phyloP scores from a whole-genome alignment of 2,797 vertebrate species.

The Platyrinchus mystaceus region DNA sequence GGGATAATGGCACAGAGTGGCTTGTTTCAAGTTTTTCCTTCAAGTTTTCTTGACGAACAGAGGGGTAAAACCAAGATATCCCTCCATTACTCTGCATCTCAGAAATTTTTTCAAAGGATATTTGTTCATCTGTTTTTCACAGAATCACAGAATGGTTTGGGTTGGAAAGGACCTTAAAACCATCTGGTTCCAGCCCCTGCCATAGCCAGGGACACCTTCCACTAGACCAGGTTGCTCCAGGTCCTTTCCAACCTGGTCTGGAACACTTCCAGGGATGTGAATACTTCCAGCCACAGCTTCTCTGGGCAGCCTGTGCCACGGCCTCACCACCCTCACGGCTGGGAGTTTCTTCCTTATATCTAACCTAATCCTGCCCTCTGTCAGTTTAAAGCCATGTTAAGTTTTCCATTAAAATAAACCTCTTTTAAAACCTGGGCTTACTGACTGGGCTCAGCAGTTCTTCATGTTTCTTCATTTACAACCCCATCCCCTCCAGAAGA shows the following conservation, averaged over 20 bases:
- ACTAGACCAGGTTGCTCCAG: accelerated
- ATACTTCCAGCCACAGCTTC: neutral
- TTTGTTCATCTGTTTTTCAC: neutral
- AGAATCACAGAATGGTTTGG: neutral
- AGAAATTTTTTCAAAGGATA: neutral
- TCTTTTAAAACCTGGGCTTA: neutral
- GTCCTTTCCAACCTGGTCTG: accelerated
- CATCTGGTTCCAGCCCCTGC: neutral
- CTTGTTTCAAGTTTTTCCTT: neutral
- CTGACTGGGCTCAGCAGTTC: neutral
- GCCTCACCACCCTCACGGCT: accelerated
- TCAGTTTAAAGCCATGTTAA: neutral
- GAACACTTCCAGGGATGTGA: neutral
- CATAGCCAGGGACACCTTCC: neutral
- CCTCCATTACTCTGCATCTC: neutral
- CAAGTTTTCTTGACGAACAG: neutral
- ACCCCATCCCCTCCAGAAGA: neutral
- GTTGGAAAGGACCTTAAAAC: neutral
- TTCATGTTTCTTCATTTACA: neutral
- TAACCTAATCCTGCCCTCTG: neutral
- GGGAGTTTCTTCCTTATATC: neutral
- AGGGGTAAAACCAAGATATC: neutral
- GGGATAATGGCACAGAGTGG: neutral
- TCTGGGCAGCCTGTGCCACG: neutral
- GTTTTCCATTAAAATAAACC: neutral